These are phyloP conservation scores for Desoria tigrina DNA, from an alignment of 2,888 invertebrate genomes.

Conservation along the genomic window DNA sequence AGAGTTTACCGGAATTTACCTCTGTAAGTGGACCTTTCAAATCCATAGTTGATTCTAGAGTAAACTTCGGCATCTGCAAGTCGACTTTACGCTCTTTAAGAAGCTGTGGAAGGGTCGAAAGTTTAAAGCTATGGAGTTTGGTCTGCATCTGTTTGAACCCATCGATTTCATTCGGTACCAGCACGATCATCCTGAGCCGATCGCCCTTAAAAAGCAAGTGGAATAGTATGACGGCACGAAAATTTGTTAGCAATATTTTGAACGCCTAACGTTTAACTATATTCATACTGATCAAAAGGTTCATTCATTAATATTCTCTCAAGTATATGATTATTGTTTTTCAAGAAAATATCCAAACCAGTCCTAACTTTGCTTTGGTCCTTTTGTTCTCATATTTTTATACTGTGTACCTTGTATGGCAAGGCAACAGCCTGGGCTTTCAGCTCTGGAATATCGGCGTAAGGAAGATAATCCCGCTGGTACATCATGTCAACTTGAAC, in stretches of 20 bases:
- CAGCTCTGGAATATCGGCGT: constrained; percentile 51
- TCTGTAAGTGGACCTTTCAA: constrained; percentile 66
- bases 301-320: neutral
- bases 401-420: constrained; percentile 58
- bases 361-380: no score
- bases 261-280: no score
- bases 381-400: no score
- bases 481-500: constrained; percentile 59
- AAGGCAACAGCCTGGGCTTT: constrained; percentile 56
- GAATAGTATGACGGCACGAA: no score
- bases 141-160: constrained; percentile 67
- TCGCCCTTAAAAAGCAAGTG: constrained; percentile 63
- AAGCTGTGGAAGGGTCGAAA: constrained; percentile 58
- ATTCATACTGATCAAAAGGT: no score
- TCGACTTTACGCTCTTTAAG: constrained; percentile 64
- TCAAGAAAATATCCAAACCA: no score
- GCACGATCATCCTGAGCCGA: constrained; percentile 71
- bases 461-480: constrained; percentile 54
- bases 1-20: constrained; percentile 59
- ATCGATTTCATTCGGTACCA: constrained; percentile 68
- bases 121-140: constrained; percentile 62
- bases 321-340: no score
- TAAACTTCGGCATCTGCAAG: constrained; percentile 76
- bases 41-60: constrained; percentile 72
- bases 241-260: no score